These are phyloP conservation scores for Ambastaia sidthimunki DNA, from an alignment of 2,797 vertebrate species.

Conservation along the genomic window DNA sequence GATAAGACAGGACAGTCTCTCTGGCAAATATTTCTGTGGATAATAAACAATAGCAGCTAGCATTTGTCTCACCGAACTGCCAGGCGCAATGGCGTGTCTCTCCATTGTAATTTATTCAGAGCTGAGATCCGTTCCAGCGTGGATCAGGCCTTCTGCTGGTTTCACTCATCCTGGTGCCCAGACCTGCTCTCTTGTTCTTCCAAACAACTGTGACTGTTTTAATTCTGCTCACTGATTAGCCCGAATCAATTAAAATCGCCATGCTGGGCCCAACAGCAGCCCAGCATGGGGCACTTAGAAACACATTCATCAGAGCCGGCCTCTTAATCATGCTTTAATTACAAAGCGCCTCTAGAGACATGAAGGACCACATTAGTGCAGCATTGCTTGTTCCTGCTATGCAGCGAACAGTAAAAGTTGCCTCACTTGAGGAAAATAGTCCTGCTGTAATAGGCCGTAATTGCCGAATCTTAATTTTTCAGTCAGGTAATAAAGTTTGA, in stretches of 20 bases:
- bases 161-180: constrained; percentile 58
- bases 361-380: constrained; percentile 67
- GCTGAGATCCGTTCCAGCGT: constrained; percentile 59
- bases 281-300: constrained; percentile 78
- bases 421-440: constrained; percentile 50
- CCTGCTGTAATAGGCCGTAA: constrained; percentile 41
- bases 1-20: constrained; percentile 15
- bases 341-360: constrained; percentile 70
- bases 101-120: constrained; percentile 76
- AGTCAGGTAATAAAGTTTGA: constrained; percentile 46
- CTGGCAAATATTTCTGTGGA: background rate
- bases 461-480: constrained; percentile 47
- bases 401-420: constrained; percentile 43
- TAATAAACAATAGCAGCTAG: constrained; percentile 57
- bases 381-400: constrained; percentile 57
- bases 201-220: constrained; percentile 83
- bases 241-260: constrained; percentile 77
- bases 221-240: constrained; percentile 82
- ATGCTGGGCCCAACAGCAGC: constrained; percentile 75
- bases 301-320: constrained; percentile 75
- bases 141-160: constrained; percentile 72
- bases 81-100: constrained; percentile 53
- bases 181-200: constrained; percentile 61
- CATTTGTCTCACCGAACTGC: constrained; percentile 57
- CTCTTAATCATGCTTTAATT: constrained; percentile 84